Evolutionary conservation across 2,113 vertebrate genomes (phyloP).

Genomic region (Sander lucioperca): DNA sequence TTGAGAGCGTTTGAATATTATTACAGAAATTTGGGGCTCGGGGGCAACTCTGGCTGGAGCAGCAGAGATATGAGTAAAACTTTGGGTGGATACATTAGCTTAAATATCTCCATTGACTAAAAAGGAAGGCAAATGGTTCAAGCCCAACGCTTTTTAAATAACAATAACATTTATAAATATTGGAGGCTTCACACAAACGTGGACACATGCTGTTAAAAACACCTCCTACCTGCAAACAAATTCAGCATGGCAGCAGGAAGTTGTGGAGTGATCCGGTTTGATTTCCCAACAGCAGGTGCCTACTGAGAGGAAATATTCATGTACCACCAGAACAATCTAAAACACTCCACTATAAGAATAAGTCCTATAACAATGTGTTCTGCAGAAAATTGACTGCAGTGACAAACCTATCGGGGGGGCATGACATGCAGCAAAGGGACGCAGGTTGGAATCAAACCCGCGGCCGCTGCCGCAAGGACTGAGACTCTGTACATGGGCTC

Average conservation of each 20-base stretch:
- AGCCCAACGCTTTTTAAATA: neutral
- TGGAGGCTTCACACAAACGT: neutral
- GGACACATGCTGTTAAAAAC: neutral
- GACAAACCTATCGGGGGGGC: too few species aligned
- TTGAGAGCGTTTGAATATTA: conserved; percentile 7
- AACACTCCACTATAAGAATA: neutral
- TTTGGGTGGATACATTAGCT: neutral
- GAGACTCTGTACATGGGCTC: too few species aligned
- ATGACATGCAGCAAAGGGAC: too few species aligned
- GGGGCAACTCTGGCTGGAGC: neutral
- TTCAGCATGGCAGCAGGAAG: neutral
- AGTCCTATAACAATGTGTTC: neutral
- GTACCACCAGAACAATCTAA: neutral
- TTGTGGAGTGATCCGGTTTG: neutral
- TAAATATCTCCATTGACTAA: neutral
- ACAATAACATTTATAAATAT: neutral
- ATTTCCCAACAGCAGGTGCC: neutral
- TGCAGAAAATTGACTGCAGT: neutral
- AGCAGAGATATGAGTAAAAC: neutral
- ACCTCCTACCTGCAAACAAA: neutral
- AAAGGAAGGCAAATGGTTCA: neutral
- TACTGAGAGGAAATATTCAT: neutral
- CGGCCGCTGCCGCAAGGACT: too few species aligned
- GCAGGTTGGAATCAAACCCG: too few species aligned
- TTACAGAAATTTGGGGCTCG: neutral